phyloP scores from a whole-genome alignment of 1,140 invertebrate genomes.

The Listronotus oregonensis region DNA sequence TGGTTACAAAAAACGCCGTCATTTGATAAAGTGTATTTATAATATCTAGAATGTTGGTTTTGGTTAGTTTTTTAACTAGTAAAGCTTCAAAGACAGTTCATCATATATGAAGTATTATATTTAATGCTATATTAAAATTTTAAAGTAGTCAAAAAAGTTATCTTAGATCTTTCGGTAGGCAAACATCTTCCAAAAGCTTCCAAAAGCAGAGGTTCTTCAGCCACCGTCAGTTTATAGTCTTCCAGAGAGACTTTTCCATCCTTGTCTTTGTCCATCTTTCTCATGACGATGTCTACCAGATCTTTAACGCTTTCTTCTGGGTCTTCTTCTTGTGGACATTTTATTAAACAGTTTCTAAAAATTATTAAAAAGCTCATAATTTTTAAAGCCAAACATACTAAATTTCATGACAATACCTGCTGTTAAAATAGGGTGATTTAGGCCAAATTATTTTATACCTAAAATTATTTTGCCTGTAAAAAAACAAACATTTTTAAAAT shows the following conservation, averaged over 20 bases:
- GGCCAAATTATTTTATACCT: constrained; percentile 19
- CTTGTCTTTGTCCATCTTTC: constrained; percentile 83
- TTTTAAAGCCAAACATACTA: no score
- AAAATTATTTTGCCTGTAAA: no score
- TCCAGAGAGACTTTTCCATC: constrained; percentile 78
- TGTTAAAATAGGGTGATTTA: no score
- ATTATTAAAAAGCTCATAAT: no score
- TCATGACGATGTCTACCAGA: constrained; percentile 81
- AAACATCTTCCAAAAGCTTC: constrained; percentile 90
- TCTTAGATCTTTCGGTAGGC: constrained; percentile 69
- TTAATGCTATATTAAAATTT: constrained; percentile 29
- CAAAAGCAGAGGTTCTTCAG: constrained; percentile 77
- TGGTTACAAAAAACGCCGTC: no score
- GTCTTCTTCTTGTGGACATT: constrained; percentile 80
- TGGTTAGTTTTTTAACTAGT: no score
- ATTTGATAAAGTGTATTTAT: no score
- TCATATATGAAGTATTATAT: no score
- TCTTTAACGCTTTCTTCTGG: constrained; percentile 90
- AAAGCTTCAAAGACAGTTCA: no score
- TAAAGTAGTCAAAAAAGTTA: constrained; percentile 70
- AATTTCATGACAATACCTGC: no score
- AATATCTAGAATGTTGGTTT: no score
- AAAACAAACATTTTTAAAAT: no score
- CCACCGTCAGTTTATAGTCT: constrained; percentile 76
- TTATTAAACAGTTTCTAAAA: constrained; percentile 73